These are phyloP conservation scores for Toxostoma redivivum DNA, from an alignment of 2,113 vertebrate species.

Conservation along the genomic window DNA sequence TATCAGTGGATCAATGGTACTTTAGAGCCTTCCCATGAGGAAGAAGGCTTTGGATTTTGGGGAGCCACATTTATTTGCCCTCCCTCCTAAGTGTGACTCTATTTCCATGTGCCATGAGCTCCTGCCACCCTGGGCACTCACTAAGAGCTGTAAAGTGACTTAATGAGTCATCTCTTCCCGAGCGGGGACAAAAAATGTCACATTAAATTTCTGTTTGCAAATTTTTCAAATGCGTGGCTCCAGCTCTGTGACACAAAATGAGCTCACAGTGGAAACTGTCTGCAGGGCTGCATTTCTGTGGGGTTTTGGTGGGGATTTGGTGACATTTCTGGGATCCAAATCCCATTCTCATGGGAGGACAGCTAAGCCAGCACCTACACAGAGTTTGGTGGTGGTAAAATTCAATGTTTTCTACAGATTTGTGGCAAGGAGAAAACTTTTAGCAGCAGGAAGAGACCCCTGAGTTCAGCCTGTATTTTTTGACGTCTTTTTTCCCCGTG, in stretches of 20 bases:
- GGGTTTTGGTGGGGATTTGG: background rate
- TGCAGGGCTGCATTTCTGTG: background rate
- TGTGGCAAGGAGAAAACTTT: background rate
- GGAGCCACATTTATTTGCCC: background rate
- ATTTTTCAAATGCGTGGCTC: background rate
- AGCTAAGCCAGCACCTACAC: background rate
- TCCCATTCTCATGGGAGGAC: background rate
- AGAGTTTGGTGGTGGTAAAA: background rate
- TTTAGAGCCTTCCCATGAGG: background rate
- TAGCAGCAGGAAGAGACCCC: background rate
- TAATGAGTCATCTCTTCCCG: background rate
- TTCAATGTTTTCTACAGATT: background rate
- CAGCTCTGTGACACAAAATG: background rate
- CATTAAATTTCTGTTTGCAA: slow-evolving; percentile 11
- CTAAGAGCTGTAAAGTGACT: background rate
- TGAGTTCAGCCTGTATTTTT: background rate
- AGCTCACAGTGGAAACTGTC: background rate
- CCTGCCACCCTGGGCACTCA: background rate
- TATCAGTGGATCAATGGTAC: background rate
- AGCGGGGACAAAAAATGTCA: background rate
- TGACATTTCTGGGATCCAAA: background rate
- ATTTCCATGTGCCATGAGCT: background rate
- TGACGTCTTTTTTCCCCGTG: background rate
- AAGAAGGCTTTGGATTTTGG: background rate
- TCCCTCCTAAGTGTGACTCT: background rate